Conservation (phyloP, 2,888 invertebrate species). For the Corbicula japonica region DNA sequence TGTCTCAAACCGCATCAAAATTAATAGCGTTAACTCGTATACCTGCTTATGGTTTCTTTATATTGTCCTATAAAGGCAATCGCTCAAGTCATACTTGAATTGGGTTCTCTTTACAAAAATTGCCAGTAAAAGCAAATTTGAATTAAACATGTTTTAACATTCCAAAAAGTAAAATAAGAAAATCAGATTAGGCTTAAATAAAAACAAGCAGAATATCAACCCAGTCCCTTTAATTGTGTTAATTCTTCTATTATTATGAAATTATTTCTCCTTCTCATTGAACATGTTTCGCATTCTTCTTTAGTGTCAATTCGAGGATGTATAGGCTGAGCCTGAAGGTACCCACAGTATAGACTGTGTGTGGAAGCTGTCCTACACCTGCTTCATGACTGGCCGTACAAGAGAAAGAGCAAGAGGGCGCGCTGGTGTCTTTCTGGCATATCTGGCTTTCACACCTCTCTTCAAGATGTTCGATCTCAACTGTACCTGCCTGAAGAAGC, state of each 20-base stretch:
- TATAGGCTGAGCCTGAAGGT: slow-evolving; percentile 77
- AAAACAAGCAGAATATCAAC: not conserved
- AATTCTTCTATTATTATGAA: not conserved
- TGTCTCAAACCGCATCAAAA: too few relatives aligned
- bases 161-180: too few relatives aligned
- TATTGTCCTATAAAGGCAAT: too few relatives aligned
- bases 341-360: slow-evolving; percentile 89
- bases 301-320: slow-evolving; percentile 79
- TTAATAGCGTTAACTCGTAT: too few relatives aligned
- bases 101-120: too few relatives aligned
- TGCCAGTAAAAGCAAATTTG: not conserved
- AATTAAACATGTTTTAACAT: too few relatives aligned
- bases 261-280: not conserved
- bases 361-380: slow-evolving; percentile 89
- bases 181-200: not conserved
- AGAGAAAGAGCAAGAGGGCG: too few relatives aligned
- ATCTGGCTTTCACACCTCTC: slow-evolving; percentile 92
- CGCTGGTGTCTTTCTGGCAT: slow-evolving; percentile 89
- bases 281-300: not conserved
- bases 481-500: slow-evolving; percentile 72
- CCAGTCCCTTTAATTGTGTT: not conserved
- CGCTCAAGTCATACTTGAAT: too few relatives aligned
- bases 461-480: slow-evolving; percentile 90
- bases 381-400: too few relatives aligned
- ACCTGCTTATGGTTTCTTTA: too few relatives aligned